phyloP scores from a whole-genome alignment of 1,140 invertebrate species.

The Drosophila willistoni region DNA sequence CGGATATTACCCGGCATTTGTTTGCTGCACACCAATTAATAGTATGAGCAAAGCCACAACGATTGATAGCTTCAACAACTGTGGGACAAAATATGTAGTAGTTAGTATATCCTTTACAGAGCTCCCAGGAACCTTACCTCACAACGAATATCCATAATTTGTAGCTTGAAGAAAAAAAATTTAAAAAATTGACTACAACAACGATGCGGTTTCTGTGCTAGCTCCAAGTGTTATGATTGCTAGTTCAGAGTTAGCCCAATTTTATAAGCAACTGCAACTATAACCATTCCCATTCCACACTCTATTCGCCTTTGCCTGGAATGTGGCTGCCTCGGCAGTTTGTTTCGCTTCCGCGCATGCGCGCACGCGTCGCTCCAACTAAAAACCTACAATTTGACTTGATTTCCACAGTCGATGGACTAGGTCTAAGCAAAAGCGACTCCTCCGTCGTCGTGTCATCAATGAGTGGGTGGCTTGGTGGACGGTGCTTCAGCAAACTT shows the following conservation, averaged over 20 bases:
- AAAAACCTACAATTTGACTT: constrained; percentile 50
- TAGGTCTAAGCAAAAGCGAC: constrained; percentile 18
- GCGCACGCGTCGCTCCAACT: constrained; percentile 53
- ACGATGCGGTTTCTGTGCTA: constrained; percentile 54
- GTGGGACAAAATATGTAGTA: constrained; percentile 6
- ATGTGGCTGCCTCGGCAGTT: constrained; percentile 46
- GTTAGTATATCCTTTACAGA: background rate
- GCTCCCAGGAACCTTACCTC: constrained; percentile 48
- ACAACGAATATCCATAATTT: constrained; percentile 66
- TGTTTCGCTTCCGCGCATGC: constrained; percentile 65
- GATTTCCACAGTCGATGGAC: constrained; percentile 33
- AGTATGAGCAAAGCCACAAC: constrained; percentile 56
- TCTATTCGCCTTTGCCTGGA: constrained; percentile 31
- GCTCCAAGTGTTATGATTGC: constrained; percentile 58
- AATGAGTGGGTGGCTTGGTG: constrained; percentile 24
- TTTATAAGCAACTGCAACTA: constrained; percentile 63
- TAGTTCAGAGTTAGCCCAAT: constrained; percentile 60
- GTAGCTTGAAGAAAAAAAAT: constrained; percentile 8
- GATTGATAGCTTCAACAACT: constrained; percentile 64
- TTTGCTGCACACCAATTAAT: constrained; percentile 58
- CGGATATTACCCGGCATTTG: constrained; percentile 60
- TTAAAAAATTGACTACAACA: constrained; percentile 25
- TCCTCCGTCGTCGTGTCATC: constrained; percentile 15
- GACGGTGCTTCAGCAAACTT: background rate
- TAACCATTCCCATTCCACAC: constrained; percentile 10